Conservation (phyloP, 2,888 invertebrate species). For the Hecatera dysodea region DNA sequence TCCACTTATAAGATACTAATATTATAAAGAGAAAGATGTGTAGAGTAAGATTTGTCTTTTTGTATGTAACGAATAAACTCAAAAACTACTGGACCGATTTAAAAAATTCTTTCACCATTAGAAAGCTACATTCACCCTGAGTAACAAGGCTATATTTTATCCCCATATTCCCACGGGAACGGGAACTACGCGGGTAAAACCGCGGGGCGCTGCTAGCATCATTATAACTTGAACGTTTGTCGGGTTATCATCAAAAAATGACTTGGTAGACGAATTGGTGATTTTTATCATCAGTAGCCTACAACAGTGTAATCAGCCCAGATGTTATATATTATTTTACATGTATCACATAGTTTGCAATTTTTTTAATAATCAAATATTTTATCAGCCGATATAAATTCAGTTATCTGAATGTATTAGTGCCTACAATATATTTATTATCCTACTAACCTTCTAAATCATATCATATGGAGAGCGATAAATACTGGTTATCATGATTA, state of each 20-base stretch:
- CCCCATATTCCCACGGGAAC: no score
- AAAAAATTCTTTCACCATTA: no score
- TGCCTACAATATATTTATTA: slow-evolving; percentile 37
- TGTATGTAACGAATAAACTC: no score
- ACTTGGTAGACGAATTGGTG: not conserved
- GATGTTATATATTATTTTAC: not conserved
- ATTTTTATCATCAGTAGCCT: not conserved
- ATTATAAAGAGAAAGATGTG: no score
- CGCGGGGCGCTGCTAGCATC: no score
- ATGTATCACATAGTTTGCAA: not conserved
- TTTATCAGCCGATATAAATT: slow-evolving; percentile 24
- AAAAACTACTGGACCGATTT: no score
- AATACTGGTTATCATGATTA: slow-evolving; percentile 18
- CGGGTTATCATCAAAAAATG: not conserved
- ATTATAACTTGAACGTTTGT: not conserved
- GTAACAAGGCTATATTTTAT: no score
- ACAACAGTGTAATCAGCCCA: not conserved
- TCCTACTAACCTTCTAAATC: slow-evolving; percentile 38
- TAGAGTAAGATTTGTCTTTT: no score
- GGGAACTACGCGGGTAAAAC: no score
- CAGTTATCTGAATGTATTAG: slow-evolving; percentile 25
- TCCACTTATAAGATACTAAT: no score
- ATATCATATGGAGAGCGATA: slow-evolving; percentile 37
- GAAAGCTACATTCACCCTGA: no score
- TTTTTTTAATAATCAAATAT: slow-evolving; percentile 17